phyloP scores from a whole-genome alignment of 1,140 invertebrate genomes.

The Pararge aegeria region DNA sequence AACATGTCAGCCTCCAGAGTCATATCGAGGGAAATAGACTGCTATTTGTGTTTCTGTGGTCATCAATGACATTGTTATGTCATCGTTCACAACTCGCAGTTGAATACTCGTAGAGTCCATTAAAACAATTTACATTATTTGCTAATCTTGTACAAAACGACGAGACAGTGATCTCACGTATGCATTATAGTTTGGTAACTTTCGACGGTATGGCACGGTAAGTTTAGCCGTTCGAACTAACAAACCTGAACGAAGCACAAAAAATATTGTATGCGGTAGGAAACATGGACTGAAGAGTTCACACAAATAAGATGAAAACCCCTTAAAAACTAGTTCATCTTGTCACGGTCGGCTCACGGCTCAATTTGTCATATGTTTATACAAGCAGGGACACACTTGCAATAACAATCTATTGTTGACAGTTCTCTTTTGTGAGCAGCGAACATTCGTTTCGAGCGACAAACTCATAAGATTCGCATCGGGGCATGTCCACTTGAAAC shows the following conservation, averaged over 20 bases:
- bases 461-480: slow-evolving; percentile 62
- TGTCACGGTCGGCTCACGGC: slow-evolving; percentile 4
- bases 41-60: too few relatives aligned
- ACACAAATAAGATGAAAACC: background rate
- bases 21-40: too few relatives aligned
- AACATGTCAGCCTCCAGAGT: too few relatives aligned
- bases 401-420: slow-evolving; percentile 68
- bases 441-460: slow-evolving; percentile 45
- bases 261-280: background rate
- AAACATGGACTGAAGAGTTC: background rate
- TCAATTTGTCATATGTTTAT: slow-evolving; percentile 63
- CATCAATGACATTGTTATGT: too few relatives aligned
- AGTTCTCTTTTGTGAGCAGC: slow-evolving; percentile 60
- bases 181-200: too few relatives aligned
- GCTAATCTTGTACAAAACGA: too few relatives aligned
- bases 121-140: too few relatives aligned
- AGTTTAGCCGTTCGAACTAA: too few relatives aligned
- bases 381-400: slow-evolving; percentile 61
- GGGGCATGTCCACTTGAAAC: slow-evolving; percentile 48
- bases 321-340: slow-evolving; percentile 12
- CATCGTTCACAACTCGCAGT: too few relatives aligned
- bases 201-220: too few relatives aligned
- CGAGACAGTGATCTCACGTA: too few relatives aligned
- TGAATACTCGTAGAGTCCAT: too few relatives aligned
- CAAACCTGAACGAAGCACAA: background rate